Evolutionary conservation across 2,113 vertebrate genomes (phyloP).

Genomic region (Cacatua alba): DNA sequence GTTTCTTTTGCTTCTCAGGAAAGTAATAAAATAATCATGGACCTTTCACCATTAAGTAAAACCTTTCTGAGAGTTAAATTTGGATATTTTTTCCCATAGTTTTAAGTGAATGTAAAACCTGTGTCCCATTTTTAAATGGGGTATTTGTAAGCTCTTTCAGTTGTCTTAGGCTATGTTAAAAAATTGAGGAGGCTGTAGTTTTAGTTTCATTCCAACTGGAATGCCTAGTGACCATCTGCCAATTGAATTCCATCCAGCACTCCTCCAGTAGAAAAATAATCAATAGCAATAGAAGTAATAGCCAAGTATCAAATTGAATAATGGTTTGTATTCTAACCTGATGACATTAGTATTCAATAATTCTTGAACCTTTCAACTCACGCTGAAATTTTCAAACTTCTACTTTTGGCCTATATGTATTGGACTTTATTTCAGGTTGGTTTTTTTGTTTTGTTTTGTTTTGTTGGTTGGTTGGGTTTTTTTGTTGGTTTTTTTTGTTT

Average conservation of each 20-base stretch:
- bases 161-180: not conserved
- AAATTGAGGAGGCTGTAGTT: not conserved
- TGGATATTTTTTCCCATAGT: not conserved
- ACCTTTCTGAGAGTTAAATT: not conserved
- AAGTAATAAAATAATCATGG: not conserved
- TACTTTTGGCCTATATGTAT: not conserved
- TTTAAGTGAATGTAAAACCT: not conserved
- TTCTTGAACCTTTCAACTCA: conserved; percentile 32
- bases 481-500: not conserved
- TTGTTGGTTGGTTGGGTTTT: not conserved
- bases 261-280: conserved; percentile 38
- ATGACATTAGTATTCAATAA: conserved; percentile 50
- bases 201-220: not conserved
- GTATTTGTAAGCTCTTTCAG: not conserved
- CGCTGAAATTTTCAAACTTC: not conserved
- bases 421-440: not conserved
- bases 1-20: not conserved
- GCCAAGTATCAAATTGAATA: conserved; percentile 47
- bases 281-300: conserved; percentile 57
- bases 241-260: conserved; percentile 26
- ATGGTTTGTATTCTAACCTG: conserved; percentile 46
- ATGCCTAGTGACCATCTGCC: not conserved
- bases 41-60: not conserved
- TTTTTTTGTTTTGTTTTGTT: not conserved
- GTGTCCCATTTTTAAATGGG: not conserved